phyloP scores from a whole-genome alignment of 2,888 invertebrate species.

The Volucella inflata region DNA sequence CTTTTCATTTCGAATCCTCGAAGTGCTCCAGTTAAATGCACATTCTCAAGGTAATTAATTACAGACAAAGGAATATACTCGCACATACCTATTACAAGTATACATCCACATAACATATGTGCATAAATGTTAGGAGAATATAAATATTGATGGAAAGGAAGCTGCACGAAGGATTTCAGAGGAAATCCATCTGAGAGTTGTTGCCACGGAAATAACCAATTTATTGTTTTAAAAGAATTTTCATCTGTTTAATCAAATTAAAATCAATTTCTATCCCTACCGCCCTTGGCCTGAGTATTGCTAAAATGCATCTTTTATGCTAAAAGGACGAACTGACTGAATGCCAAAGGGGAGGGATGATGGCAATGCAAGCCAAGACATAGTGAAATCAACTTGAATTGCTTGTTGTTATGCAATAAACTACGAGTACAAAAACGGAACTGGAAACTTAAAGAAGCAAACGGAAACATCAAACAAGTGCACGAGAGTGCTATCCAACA shows the following conservation, averaged over 20 bases:
- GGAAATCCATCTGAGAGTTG: not conserved
- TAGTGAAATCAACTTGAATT: conserved; percentile 25
- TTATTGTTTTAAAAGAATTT: conserved; percentile 1
- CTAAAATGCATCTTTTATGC: not conserved
- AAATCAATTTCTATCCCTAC: conserved; percentile 2
- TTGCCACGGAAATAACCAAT: not conserved
- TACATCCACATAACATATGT: too few species aligned
- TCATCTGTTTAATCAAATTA: conserved; percentile 26
- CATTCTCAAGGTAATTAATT: not conserved
- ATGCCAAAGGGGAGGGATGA: not conserved
- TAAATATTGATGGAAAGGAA: not conserved
- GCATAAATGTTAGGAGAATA: too few species aligned
- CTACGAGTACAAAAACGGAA: conserved; percentile 10
- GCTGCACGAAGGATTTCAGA: not conserved
- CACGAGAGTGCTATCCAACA: too few species aligned
- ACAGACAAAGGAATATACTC: not conserved
- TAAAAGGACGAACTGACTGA: too few species aligned
- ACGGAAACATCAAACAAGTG: not conserved
- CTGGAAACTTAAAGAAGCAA: conserved; percentile 5
- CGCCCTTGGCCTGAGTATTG: not conserved
- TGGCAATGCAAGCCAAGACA: not conserved
- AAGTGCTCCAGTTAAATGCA: not conserved
- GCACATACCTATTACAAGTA: too few species aligned
- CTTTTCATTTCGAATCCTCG: too few species aligned
- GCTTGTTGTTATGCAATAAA: conserved; percentile 12